Percentiles rank a stretch among this genome's conserved stretches.
Evolutionary conservation across 2,113 vertebrate species (phyloP).

Genomic region (Leucosticte australis): DNA sequence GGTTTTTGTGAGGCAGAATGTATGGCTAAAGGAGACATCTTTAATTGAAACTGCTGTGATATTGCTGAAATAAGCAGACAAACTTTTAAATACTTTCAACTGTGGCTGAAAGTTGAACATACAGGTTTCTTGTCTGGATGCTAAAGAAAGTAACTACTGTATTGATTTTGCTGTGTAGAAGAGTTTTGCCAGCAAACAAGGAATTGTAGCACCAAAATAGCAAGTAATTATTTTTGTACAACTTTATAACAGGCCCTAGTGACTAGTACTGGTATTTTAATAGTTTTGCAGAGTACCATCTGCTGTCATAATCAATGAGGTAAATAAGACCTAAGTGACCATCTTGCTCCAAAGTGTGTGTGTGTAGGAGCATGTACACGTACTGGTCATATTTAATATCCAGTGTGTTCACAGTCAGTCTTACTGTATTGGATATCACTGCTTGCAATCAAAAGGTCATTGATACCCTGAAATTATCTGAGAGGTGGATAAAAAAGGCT

Average conservation of each 20-base stretch:
- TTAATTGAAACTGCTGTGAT: background rate
- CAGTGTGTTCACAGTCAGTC: accelerated
- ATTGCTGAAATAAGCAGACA: background rate
- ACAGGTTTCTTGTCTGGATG: background rate
- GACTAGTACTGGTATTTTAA: background rate
- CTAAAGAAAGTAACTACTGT: background rate
- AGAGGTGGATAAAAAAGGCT: background rate
- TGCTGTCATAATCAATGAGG: background rate
- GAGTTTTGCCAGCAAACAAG: background rate
- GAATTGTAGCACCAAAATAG: background rate
- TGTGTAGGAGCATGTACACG: accelerated
- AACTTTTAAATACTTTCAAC: background rate
- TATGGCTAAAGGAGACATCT: background rate
- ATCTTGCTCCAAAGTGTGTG: background rate
- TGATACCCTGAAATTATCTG: background rate
- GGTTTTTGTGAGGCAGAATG: background rate
- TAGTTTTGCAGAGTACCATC: background rate
- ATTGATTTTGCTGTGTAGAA: background rate
- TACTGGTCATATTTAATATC: background rate
- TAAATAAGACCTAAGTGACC: background rate
- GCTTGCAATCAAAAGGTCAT: background rate
- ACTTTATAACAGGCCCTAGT: background rate
- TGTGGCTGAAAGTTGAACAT: background rate
- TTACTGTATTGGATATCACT: background rate
- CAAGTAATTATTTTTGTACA: background rate